A percentile compares a stretch with the other conserved stretches of the same genome.
phyloP scores from a whole-genome alignment of 2,113 vertebrate genomes.

The Equus przewalskii region DNA sequence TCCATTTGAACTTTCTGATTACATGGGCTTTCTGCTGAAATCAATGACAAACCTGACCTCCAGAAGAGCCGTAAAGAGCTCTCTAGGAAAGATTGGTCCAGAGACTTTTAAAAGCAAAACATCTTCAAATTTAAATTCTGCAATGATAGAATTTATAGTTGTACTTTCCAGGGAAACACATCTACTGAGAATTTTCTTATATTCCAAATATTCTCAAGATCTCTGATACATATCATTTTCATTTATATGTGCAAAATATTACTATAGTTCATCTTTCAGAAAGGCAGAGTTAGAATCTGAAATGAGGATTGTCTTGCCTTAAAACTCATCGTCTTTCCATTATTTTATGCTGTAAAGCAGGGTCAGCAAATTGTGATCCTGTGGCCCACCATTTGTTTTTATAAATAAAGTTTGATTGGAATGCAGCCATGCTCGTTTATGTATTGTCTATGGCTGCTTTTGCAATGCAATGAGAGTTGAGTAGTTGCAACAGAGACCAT shows the following conservation, averaged over 20 bases:
- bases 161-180: neutral
- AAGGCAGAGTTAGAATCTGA: neutral
- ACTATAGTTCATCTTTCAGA: neutral
- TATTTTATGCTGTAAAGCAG: neutral
- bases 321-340: neutral
- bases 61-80: conserved; percentile 50
- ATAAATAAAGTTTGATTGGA: neutral
- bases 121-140: conserved; percentile 54
- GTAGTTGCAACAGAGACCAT: neutral
- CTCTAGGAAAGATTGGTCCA: conserved; percentile 37
- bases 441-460: neutral
- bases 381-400: neutral
- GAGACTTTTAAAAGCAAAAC: conserved; percentile 41
- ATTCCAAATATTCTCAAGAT: neutral
- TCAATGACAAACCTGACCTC: neutral
- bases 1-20: conserved; percentile 45
- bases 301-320: neutral
- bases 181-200: neutral
- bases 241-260: neutral
- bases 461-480: neutral
- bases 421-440: neutral
- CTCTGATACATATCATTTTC: neutral
- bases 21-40: conserved; percentile 30
- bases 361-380: neutral
- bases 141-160: neutral